Conservation (phyloP, 2,888 invertebrate species). For the Isotomurus palustris region DNA sequence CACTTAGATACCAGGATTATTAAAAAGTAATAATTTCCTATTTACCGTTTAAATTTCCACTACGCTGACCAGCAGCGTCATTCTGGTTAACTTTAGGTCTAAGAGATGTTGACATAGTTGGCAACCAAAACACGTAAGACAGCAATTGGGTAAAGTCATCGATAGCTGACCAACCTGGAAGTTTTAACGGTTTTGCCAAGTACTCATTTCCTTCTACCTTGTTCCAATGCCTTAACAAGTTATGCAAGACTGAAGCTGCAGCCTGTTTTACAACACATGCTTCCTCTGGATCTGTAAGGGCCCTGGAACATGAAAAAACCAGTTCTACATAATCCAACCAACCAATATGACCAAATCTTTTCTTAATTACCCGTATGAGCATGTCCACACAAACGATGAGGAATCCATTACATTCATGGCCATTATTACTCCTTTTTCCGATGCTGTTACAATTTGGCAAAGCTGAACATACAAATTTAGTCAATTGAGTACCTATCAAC, state of each 20-base stretch:
- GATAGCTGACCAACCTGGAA: slow-evolving; percentile 12
- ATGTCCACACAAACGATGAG: slow-evolving; percentile 27
- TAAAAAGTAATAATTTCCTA: too few relatives aligned
- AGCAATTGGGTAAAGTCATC: slow-evolving; percentile 16
- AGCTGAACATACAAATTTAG: neutral
- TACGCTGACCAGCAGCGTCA: too few relatives aligned
- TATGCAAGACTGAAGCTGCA: slow-evolving; percentile 21
- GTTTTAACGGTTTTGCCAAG: neutral
- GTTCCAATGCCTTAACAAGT: slow-evolving; percentile 26
- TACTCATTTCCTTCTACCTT: slow-evolving; percentile 11
- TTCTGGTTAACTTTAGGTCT: too few relatives aligned
- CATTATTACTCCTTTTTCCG: slow-evolving; percentile 9
- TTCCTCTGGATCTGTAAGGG: slow-evolving; percentile 22
- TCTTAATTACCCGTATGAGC: slow-evolving; percentile 21
- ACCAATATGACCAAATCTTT: neutral
- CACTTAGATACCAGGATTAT: too few relatives aligned
- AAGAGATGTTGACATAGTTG: slow-evolving; percentile 13
- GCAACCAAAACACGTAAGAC: slow-evolving; percentile 24
- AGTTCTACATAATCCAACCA: neutral
- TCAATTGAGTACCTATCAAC: neutral
- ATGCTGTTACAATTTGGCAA: neutral
- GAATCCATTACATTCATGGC: slow-evolving; percentile 22
- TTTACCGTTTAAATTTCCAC: too few relatives aligned
- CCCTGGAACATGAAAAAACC: slow-evolving; percentile 6
- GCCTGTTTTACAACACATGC: slow-evolving; percentile 28